Evolutionary conservation across 2,113 vertebrate genomes (phyloP), one percentile per base, ranked within the genome.

Genomic region (Bolborhynchus lineola): DNA sequence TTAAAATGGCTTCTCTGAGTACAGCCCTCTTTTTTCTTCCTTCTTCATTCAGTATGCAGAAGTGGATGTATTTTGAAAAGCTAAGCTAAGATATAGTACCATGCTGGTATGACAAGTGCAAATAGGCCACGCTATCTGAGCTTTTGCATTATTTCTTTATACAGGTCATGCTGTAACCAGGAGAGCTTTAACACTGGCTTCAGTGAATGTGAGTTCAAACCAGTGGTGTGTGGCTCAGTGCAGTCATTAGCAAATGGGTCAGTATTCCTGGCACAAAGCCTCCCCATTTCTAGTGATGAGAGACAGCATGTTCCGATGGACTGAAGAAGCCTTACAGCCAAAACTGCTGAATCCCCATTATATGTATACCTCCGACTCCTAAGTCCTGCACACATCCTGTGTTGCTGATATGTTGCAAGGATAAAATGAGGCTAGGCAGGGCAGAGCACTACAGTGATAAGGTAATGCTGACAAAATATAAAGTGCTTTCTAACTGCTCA

Each of bases 1-100:
- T 95, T 97, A 96, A 92, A 95, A 93, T 74, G n/a, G 64, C 71
- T 89, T 53, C 59, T 21, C n/a, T 90, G 52, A 92, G 37, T 52
- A 64, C 25, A 78, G 4, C 37, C 14, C 53, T 33, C n/a, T 26
- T 69, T 86, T 84, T 28, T 64, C 13, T 67, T 76, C n/a, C 39
- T 50, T 65, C 41, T 78, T 33, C 20, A 31, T 33, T 50, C 10
- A 74, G n/a, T 5, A 12, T 50, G 68, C 17, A 17, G 26, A 2
- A 71, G 16, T 82, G 6, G 9, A 21, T 70, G 55, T 46, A 23
- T 50, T 80, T 47, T 80, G n/a, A 60, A 83, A 91, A 23, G 25
- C n/a, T 68, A 17, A 35, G 7, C 11, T 46, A 33, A 29, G 29
- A 37, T 7, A 15, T n/a, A 15, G 24, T 52, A 31, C 19, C 3